Percentiles rank a stretch among this genome's conserved stretches.
These are phyloP conservation scores for Pelecanoides urinatrix DNA, from an alignment of 2,113 vertebrate species.

Conservation along the genomic window DNA sequence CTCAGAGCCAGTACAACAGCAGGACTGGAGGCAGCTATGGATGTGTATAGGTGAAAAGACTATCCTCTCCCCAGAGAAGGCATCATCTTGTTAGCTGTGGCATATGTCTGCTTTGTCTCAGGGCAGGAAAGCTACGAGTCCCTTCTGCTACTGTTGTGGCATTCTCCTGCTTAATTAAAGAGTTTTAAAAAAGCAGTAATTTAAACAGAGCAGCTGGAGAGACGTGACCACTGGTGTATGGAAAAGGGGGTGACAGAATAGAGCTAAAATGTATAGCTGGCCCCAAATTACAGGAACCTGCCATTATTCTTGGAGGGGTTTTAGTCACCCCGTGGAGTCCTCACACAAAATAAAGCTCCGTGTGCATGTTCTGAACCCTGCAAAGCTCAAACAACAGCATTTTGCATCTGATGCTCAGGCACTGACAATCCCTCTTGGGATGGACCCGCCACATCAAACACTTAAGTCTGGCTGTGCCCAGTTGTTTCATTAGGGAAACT, in stretches of 20 bases:
- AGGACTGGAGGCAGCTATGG: neutral
- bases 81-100: neutral
- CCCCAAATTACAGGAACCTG: neutral
- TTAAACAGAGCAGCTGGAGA: slow-evolving; percentile 11
- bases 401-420: neutral
- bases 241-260: neutral
- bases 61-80: neutral
- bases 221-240: neutral
- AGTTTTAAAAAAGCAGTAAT: neutral
- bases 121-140: neutral
- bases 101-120: neutral
- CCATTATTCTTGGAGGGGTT: neutral
- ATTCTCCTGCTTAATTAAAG: neutral
- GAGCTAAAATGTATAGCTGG: neutral
- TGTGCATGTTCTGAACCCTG: neutral
- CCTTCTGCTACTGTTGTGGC: neutral
- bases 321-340: neutral
- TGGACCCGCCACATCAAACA: neutral
- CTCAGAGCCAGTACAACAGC: neutral
- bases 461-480: neutral
- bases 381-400: neutral
- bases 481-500: neutral
- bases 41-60: neutral
- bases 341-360: neutral
- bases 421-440: neutral